Evolutionary conservation across 2,797 vertebrate species (phyloP).

Genomic region (Sebastes goodei): DNA sequence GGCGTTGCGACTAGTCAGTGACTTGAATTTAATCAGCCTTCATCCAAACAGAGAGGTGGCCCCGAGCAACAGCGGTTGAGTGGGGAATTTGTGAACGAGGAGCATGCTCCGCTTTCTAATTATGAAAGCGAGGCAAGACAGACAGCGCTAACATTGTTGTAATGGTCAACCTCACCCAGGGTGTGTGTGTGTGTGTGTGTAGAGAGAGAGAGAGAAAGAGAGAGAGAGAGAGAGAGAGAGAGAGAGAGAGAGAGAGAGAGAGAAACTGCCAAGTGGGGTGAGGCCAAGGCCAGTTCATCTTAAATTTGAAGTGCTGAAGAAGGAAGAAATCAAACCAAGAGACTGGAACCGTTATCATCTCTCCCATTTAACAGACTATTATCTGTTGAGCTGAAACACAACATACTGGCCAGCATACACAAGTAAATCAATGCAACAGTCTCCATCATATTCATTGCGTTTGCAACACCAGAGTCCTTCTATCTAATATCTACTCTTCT

Average conservation of each 20-base stretch:
- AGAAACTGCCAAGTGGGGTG: constrained; percentile 21
- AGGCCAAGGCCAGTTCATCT: constrained; percentile 34
- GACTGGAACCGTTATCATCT: constrained; percentile 30
- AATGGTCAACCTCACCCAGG: constrained; percentile 52
- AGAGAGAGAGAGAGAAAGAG: neutral
- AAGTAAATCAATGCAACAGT: constrained; percentile 22
- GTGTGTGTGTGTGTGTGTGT: neutral
- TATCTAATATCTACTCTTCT: neutral
- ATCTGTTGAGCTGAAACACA: constrained; percentile 27
- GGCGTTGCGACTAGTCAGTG: constrained; percentile 57
- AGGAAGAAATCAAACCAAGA: constrained; percentile 44
- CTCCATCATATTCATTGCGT: neutral
- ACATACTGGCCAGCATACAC: constrained; percentile 3
- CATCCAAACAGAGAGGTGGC: constrained; percentile 65
- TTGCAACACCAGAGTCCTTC: neutral
- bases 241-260: neutral
- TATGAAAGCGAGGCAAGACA: constrained; percentile 63
- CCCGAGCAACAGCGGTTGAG: constrained; percentile 64
- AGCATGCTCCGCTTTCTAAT: constrained; percentile 76
- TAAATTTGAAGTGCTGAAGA: constrained; percentile 42
- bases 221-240: neutral
- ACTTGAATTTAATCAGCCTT: constrained; percentile 78
- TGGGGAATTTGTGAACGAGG: constrained; percentile 65
- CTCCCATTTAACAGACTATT: constrained; percentile 38
- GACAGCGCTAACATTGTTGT: constrained; percentile 73